Base-by-base conservation (phyloP, 2,888 invertebrate genomes). In the Acrocyrtus sp. region DNA sequence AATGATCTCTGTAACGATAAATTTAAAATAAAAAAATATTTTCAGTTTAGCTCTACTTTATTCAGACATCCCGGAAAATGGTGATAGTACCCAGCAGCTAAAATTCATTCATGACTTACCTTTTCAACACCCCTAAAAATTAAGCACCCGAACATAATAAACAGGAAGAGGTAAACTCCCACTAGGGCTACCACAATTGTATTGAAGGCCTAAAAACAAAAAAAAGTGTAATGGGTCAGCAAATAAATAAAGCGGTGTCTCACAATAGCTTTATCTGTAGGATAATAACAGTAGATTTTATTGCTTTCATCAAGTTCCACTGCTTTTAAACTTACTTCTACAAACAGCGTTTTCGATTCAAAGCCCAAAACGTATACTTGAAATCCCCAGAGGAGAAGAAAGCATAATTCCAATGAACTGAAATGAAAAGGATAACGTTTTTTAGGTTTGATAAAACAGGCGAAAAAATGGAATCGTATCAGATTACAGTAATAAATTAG, bases 111-210 rank as follows among this genome's bases (percentile, higher is more conserved):
- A 15, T 15, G 19, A 8, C 57, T 61, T 53, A 75, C 75, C 47
- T 66, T 70, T 45, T 75, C 75, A 6, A 65, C 62, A 5, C 70
- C 75, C 41, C 66, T 72, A 48, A 75, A 75, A 22, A 75, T 75
- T 22, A 75, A 34, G 47, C 70, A 72, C 26, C 75, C 75, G 10
- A 75, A 41, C 56, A 48, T 45, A 4, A 75, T 61, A 17, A 75
- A 75, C 6, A 75, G 15, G 2, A 70, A 17, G 22, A 57, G n/a
- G 58, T 75, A 75, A 12, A 75, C 41, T 51, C 75, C 75, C 24
- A 67, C 5, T 24, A 75, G 48, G 19, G 45, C 66, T 2, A 58
- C 26, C 4, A 62, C 54, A 29, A 75, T 70, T 6, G 72, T 66
- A 10, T 62, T 57, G 47, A 67, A 72, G 2, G 75, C 65, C 75